Conservation (phyloP, 2,797 vertebrate species). For the Parotocinclus haroldoi region DNA sequence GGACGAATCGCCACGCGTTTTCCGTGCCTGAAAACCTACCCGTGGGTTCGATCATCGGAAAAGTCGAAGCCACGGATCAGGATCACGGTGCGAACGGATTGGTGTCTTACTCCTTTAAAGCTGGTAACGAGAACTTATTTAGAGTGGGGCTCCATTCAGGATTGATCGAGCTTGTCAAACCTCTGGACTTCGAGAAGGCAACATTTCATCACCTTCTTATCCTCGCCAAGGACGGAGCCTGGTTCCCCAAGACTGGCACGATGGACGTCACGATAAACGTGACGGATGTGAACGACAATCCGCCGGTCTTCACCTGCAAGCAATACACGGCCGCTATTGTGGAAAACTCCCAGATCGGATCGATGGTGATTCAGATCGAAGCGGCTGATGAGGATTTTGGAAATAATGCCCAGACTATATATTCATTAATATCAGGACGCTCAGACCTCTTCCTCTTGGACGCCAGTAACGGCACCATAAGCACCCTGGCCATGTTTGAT, state of each 20-base stretch:
- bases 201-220: conserved; percentile 56
- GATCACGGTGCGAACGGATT: conserved; percentile 69
- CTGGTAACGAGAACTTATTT: conserved; percentile 53
- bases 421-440: conserved; percentile 65
- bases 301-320: conserved; percentile 62
- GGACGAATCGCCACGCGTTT: conserved; percentile 51
- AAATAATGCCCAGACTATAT: conserved; percentile 65
- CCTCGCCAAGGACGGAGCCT: conserved; percentile 66
- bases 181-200: conserved; percentile 69
- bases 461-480: conserved; percentile 64
- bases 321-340: conserved; percentile 56
- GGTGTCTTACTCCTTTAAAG: conserved; percentile 59
- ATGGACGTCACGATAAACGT: conserved; percentile 66
- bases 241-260: conserved; percentile 58
- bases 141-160: conserved; percentile 66
- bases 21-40: conserved; percentile 71
- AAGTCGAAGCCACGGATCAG: conserved; percentile 65
- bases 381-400: conserved; percentile 68
- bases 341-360: conserved; percentile 67
- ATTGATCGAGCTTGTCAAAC: conserved; percentile 60
- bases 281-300: conserved; percentile 73
- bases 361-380: conserved; percentile 54
- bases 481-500: conserved; percentile 66
- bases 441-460: conserved; percentile 65
- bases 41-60: conserved; percentile 69